phyloP scores from a whole-genome alignment of 2,888 invertebrate genomes.

The Xylophagus ater region DNA sequence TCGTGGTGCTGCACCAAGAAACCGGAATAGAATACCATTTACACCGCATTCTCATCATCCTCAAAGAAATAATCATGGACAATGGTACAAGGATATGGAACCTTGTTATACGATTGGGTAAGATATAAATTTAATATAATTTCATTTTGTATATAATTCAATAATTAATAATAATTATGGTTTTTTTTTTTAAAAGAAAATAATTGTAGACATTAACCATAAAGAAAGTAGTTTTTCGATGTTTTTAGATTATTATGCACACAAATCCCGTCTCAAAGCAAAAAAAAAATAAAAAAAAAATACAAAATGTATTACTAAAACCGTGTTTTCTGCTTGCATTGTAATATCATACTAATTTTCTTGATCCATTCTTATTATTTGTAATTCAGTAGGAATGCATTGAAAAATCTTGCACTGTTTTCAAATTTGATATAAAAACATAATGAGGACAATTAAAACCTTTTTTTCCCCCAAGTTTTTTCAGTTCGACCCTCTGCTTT shows the following conservation, averaged over 20 bases:
- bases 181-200: conserved; percentile 10
- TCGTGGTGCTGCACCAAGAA: conserved; percentile 34
- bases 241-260: conserved; percentile 3
- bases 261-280: conserved; percentile 17
- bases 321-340: no score
- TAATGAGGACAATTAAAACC: no score
- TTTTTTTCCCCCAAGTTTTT: no score
- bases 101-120: conserved; percentile 35
- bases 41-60: conserved; percentile 33
- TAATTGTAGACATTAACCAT: conserved; percentile 13
- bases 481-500: no score
- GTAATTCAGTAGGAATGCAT: no score
- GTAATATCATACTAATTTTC: no score
- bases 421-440: no score
- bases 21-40: conserved; percentile 34
- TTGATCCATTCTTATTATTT: no score
- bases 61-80: conserved; percentile 25
- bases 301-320: no score
- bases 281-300: conserved; percentile 11
- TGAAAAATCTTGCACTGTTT: no score
- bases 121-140: conserved; percentile 21
- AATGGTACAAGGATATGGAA: conserved; percentile 29
- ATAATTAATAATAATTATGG: no score
- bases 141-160: conserved; percentile 21
- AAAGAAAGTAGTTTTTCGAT: conserved; percentile 21